Evolutionary conservation across 1,140 invertebrate genomes (phyloP).

Genomic region (Zaprionus ornatus): DNA sequence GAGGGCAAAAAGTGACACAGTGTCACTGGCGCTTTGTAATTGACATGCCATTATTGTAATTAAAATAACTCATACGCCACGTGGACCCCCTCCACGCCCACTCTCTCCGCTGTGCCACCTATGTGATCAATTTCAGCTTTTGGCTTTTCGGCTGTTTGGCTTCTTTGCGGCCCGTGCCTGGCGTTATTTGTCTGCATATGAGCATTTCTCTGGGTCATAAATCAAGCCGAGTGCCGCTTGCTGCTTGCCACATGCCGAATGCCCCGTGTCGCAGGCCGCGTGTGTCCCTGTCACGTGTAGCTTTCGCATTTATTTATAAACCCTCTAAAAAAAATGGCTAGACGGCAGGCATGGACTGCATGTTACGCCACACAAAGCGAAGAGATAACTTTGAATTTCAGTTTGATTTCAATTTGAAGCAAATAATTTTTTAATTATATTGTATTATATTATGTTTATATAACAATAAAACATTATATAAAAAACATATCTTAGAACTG

Average conservation of each 20-base stretch:
- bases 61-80: constrained; percentile 76
- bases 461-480: background rate
- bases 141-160: background rate
- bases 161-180: background rate
- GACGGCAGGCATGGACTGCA: background rate
- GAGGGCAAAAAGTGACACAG: constrained; percentile 53
- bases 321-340: constrained; percentile 24
- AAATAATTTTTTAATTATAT: background rate
- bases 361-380: background rate
- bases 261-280: constrained; percentile 7
- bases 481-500: background rate
- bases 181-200: constrained; percentile 22
- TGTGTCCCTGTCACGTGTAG: constrained; percentile 52
- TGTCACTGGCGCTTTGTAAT: constrained; percentile 62
- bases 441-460: background rate
- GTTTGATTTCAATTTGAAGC: background rate
- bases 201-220: constrained; percentile 45
- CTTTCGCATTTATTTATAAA: constrained; percentile 67
- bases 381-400: background rate
- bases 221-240: constrained; percentile 45
- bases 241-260: background rate
- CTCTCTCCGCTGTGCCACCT: background rate
- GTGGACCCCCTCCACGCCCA: background rate
- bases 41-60: constrained; percentile 81
- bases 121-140: constrained; percentile 35